Conservation (phyloP, 2,113 vertebrate genomes). For the Irena cyanogastra region DNA sequence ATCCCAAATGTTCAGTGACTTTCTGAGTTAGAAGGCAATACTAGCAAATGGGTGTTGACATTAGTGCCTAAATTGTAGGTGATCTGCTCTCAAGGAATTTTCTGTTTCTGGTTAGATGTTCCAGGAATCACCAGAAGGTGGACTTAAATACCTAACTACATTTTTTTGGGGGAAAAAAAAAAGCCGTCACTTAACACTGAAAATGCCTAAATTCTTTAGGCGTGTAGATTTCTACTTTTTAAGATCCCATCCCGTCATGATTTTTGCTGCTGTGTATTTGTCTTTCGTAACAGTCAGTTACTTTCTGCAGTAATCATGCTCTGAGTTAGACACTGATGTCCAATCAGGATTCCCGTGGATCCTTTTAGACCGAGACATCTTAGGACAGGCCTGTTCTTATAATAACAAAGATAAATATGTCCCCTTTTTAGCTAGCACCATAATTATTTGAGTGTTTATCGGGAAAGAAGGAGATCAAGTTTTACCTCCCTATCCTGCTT, state of each 20-base stretch:
- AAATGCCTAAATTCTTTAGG: background rate
- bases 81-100: background rate
- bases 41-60: background rate
- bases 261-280: background rate
- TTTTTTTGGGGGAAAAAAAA: background rate
- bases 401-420: slow-evolving; percentile 20
- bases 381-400: background rate
- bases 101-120: background rate
- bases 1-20: background rate
- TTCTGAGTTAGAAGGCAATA: background rate
- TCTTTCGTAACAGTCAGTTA: background rate
- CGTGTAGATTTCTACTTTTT: background rate
- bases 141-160: slow-evolving; percentile 11
- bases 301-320: background rate
- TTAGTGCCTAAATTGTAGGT: background rate
- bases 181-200: background rate
- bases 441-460: slow-evolving; percentile 21
- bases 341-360: background rate
- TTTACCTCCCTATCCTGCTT: slow-evolving; percentile 10
- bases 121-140: slow-evolving; percentile 39
- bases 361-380: background rate
- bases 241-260: background rate
- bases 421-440: background rate
- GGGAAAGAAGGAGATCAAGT: slow-evolving; percentile 29
- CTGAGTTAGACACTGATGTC: background rate